Percentiles rank a stretch among this genome's conserved stretches.
Conservation (phyloP, 2,797 vertebrate species). For the Sebastes steindachneri region DNA sequence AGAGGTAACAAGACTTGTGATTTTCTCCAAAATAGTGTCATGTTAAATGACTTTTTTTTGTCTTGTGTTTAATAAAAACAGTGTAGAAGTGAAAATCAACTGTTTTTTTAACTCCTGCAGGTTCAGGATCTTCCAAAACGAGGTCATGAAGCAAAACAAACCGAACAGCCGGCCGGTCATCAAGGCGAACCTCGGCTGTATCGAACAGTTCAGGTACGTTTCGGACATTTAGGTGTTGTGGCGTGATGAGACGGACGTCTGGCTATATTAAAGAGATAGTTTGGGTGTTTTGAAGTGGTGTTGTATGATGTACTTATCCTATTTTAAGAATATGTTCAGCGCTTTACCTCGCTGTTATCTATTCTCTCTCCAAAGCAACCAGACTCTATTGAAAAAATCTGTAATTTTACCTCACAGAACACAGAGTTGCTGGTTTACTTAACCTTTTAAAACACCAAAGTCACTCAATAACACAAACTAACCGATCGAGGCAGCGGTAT, state of each 20-base stretch:
- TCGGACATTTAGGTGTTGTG: background rate
- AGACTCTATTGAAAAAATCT: too few species aligned
- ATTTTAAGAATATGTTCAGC: too few species aligned
- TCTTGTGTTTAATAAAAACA: background rate
- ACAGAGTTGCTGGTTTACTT: too few species aligned
- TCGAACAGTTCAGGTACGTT: slow-evolving; percentile 86
- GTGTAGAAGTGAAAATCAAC: background rate
- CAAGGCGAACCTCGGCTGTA: slow-evolving; percentile 87
- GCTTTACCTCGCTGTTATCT: too few species aligned
- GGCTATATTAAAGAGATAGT: background rate
- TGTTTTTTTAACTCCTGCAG: slow-evolving; percentile 64
- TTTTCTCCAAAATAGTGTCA: background rate
- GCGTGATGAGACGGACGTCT: accelerated
- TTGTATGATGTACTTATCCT: too few species aligned
- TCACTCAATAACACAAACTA: too few species aligned
- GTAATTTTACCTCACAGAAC: too few species aligned
- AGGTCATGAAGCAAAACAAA: slow-evolving; percentile 79
- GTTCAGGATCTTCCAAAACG: slow-evolving; percentile 83
- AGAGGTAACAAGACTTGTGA: slow-evolving; percentile 50
- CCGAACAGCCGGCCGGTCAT: slow-evolving; percentile 78
- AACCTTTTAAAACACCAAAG: too few species aligned
- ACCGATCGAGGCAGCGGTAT: too few species aligned
- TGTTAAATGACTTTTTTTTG: background rate
- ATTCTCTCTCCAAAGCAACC: too few species aligned
- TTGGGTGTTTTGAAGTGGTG: too few species aligned